phyloP scores from a whole-genome alignment of 2,797 vertebrate genomes.

The Anguilla megastoma region DNA sequence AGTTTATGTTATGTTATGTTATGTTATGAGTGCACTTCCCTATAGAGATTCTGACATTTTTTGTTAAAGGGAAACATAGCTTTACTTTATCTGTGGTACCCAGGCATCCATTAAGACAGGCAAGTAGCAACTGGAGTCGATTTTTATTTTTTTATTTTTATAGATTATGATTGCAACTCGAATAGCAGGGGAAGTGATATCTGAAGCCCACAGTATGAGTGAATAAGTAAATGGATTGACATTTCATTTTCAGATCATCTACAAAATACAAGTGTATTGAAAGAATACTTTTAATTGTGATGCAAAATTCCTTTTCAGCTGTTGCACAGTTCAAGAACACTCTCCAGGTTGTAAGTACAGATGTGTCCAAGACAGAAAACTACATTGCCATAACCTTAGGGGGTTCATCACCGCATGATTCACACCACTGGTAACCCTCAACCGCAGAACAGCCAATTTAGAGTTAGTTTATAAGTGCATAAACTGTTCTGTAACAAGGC shows the following conservation, averaged over 20 bases:
- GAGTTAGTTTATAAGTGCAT: no score
- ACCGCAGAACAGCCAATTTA: no score
- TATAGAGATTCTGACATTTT: neutral
- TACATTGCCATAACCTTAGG: no score
- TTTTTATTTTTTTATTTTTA: neutral
- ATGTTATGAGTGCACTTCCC: neutral
- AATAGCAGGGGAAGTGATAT: neutral
- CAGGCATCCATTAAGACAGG: neutral
- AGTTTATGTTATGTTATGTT: no score
- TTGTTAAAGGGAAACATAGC: neutral
- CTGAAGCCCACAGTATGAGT: neutral
- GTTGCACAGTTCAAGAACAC: no score
- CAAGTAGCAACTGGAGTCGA: neutral
- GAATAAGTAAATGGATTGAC: constrained; percentile 1
- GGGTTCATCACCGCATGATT: no score
- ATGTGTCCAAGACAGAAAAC: no score
- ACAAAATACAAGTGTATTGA: neutral
- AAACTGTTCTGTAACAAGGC: no score
- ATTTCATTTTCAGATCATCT: neutral
- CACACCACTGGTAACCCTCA: no score
- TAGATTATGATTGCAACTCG: neutral
- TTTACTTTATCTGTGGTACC: neutral
- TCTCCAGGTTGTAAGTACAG: no score
- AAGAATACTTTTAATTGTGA: neutral
- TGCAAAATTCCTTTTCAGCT: no score